phyloP scores from a whole-genome alignment of 2,113 vertebrate genomes.

The Rhabdomys dilectus region DNA sequence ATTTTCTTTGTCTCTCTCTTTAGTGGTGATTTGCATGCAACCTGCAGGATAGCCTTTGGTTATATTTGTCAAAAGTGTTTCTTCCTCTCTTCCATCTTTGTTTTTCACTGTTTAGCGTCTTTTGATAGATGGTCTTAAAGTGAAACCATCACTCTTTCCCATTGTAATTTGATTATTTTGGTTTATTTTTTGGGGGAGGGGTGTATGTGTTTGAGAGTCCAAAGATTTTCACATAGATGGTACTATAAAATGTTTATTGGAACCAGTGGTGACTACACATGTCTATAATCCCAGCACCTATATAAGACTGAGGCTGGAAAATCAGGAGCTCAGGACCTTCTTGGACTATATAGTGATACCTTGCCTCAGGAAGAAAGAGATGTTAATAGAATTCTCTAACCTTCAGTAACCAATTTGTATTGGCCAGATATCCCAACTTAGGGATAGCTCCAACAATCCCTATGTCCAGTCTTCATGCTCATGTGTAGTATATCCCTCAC shows the following conservation, averaged over 20 bases:
- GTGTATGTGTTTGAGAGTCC: neutral
- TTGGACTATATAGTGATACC: neutral
- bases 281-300: neutral
- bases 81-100: neutral
- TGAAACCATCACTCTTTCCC: neutral
- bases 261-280: neutral
- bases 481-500: neutral
- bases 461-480: neutral
- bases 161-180: neutral
- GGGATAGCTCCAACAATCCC: neutral
- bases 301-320: neutral
- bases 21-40: neutral
- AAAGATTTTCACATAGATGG: neutral
- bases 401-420: neutral
- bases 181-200: neutral
- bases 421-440: neutral
- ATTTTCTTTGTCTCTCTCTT: neutral
- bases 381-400: neutral
- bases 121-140: neutral
- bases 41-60: neutral
- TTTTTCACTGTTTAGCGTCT: neutral
- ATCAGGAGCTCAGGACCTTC: neutral
- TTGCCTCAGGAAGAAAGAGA: neutral
- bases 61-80: neutral
- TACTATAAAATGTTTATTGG: neutral